A percentile compares a stretch with the other conserved stretches of the same genome.
Conservation (phyloP, 2,113 vertebrate genomes). For the Leptocoma aspasia region DNA sequence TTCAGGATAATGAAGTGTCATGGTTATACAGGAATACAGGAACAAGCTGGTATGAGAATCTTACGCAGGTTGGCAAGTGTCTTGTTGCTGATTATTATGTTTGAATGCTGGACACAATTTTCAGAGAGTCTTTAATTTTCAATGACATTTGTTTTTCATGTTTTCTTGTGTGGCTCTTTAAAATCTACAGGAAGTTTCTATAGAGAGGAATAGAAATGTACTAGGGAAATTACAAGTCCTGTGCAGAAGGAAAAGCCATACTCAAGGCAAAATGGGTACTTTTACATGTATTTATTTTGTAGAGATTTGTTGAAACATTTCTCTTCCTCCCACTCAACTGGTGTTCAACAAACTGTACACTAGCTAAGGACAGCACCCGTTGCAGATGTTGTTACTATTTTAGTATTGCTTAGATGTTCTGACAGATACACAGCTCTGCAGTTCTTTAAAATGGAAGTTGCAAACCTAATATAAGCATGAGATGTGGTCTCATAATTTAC, state of each 20-base stretch:
- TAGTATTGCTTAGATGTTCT: background rate
- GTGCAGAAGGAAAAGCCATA: background rate
- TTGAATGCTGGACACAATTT: background rate
- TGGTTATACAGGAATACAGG: background rate
- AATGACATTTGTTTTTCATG: background rate
- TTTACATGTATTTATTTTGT: conserved; percentile 22
- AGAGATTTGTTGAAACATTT: conserved; percentile 24
- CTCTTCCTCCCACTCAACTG: conserved; percentile 44
- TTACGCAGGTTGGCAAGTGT: background rate
- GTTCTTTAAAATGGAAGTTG: conserved; percentile 1
- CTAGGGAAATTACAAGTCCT: background rate
- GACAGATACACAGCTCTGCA: background rate
- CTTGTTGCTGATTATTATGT: background rate
- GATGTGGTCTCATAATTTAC: background rate
- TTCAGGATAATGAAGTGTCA: background rate
- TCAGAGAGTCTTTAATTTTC: background rate
- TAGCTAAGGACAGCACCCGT: background rate
- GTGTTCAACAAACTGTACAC: conserved; percentile 15
- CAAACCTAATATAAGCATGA: background rate
- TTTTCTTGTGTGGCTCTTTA: background rate
- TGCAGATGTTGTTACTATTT: conserved; percentile 62
- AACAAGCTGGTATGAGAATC: background rate
- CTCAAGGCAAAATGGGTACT: background rate
- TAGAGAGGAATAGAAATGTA: background rate
- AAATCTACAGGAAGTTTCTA: background rate